phyloP scores from a whole-genome alignment of 2,888 invertebrate species.

The Diabrotica balteata region DNA sequence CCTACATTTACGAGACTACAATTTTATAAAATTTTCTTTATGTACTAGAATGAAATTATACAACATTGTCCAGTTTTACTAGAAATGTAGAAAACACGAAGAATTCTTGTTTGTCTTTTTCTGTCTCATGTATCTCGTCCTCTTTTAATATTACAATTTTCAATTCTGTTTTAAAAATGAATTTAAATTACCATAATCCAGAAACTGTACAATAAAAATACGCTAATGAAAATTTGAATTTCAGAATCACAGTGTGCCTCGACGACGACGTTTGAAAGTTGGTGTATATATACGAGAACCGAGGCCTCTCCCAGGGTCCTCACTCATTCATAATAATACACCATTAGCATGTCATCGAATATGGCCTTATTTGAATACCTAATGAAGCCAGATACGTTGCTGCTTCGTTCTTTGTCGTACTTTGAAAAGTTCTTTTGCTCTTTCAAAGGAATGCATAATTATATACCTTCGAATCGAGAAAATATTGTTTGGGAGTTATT shows the following conservation, averaged over 20 bases:
- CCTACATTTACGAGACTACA: no score
- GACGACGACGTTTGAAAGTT: slow-evolving; percentile 30
- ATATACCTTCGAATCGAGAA: slow-evolving; percentile 23
- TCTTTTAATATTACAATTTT: not conserved
- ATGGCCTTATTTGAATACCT: slow-evolving; percentile 55
- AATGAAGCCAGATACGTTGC: slow-evolving; percentile 52
- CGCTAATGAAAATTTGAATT: slow-evolving; percentile 41
- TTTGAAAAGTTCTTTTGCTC: slow-evolving; percentile 19
- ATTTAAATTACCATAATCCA: slow-evolving; percentile 7
- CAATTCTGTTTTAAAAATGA: not conserved
- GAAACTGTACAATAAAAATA: slow-evolving; percentile 23
- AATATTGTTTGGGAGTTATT: slow-evolving; percentile 19
- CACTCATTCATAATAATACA: slow-evolving; percentile 53
- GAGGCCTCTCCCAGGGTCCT: slow-evolving; percentile 25
- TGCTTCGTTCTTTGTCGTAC: slow-evolving; percentile 25
- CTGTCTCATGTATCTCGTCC: no score
- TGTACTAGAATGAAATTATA: no score
- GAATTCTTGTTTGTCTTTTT: no score
- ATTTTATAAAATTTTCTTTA: no score
- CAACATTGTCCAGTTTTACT: no score
- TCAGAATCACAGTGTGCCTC: slow-evolving; percentile 41
- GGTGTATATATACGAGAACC: not conserved
- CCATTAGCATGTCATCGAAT: slow-evolving; percentile 55
- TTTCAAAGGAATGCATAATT: slow-evolving; percentile 28
- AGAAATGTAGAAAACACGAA: no score